phyloP scores from a whole-genome alignment of 2,113 vertebrate species.

The Ploceus nigricollis region DNA sequence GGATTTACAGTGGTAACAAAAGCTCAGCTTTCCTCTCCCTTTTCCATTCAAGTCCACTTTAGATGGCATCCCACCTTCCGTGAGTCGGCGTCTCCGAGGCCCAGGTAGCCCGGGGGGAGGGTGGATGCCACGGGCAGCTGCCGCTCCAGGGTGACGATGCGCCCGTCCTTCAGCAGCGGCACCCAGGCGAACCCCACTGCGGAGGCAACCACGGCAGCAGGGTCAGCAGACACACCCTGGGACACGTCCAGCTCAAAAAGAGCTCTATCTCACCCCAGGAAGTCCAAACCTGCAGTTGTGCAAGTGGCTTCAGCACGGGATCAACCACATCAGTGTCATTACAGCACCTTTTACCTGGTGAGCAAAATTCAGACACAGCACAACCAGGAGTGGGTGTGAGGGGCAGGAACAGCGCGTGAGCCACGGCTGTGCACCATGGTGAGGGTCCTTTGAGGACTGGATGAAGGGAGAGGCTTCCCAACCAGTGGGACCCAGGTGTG shows the following conservation, averaged over 20 bases:
- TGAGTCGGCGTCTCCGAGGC: conserved; percentile 73
- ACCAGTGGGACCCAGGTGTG: accelerated
- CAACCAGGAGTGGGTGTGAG: background rate
- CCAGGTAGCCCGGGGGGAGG: conserved; percentile 87
- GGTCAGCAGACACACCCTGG: background rate
- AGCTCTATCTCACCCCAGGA: background rate
- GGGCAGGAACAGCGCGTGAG: background rate
- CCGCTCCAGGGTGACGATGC: conserved; percentile 85
- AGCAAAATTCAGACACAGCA: background rate
- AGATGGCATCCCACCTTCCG: conserved; percentile 76
- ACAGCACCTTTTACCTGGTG: background rate
- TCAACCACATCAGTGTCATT: accelerated
- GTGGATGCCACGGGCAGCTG: conserved; percentile 86
- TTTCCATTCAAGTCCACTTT: background rate
- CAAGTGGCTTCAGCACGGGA: background rate
- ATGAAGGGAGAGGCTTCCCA: background rate
- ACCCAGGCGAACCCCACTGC: conserved; percentile 91
- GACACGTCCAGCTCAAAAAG: accelerated
- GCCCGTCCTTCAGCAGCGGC: conserved; percentile 88
- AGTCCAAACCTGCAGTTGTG: background rate
- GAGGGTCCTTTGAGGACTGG: background rate
- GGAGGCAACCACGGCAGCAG: background rate
- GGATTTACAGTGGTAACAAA: background rate
- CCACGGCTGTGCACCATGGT: background rate
- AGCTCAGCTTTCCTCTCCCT: background rate